Percentiles rank a stretch among this genome's conserved stretches.
Evolutionary conservation across 2,888 invertebrate genomes (phyloP).

Genomic region (Andrena minutula): DNA sequence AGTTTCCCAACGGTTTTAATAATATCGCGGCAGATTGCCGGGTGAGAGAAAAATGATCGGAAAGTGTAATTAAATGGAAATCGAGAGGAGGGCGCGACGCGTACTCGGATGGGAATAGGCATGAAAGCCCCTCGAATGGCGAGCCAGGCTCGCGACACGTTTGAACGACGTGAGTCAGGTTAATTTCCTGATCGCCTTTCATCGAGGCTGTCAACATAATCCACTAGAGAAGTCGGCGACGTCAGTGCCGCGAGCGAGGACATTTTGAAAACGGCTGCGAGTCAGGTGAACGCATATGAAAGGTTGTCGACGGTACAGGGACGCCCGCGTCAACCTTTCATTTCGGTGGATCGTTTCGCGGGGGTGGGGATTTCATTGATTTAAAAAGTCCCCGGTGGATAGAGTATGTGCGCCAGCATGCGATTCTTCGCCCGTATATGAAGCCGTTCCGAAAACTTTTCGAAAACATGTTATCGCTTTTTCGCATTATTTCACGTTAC

Average conservation of each 20-base stretch:
- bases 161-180: constrained; percentile 64
- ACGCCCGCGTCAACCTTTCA: constrained; percentile 62
- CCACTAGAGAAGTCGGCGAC: constrained; percentile 59
- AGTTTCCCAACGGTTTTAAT: background rate
- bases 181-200: constrained; percentile 74
- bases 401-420: background rate
- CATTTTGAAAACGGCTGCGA: constrained; percentile 66
- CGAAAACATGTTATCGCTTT: background rate
- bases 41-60: background rate
- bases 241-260: constrained; percentile 44
- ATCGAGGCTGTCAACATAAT: constrained; percentile 64
- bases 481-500: no score
- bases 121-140: constrained; percentile 19
- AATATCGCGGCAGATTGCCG: background rate
- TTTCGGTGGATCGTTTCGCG: constrained; percentile 32
- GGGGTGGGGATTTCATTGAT: constrained; percentile 10
- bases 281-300: constrained; percentile 58
- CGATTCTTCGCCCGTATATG: background rate
- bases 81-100: background rate
- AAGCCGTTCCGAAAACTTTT: background rate
- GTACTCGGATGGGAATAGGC: background rate
- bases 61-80: constrained; percentile 49
- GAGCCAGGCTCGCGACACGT: constrained; percentile 45
- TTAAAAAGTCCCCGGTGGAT: constrained; percentile 11
- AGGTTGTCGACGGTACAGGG: constrained; percentile 57